Evolutionary conservation across 2,113 vertebrate species (phyloP), one percentile per base, ranked within the genome.

Genomic region (Chaenocephalus aceratus): DNA sequence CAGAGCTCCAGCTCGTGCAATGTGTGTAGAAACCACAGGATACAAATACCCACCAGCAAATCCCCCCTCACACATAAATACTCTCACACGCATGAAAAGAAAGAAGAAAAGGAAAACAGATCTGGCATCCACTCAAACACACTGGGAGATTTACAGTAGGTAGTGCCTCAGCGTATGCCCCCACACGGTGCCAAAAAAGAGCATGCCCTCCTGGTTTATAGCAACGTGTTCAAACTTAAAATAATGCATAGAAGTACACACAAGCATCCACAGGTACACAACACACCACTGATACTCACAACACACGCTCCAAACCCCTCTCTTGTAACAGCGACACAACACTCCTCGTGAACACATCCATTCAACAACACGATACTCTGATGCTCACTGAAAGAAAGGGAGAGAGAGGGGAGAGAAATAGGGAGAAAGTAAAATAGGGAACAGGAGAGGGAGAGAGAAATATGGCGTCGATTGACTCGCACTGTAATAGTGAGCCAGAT

Each of bases 401-500:
- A 68, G 72, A 61, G 63, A 68, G 75, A 5, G 44, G 70, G 10
- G 36, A 75, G 72, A 72, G 78, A 81, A 59, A 84, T 5, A 49
- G 72, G 64, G 74, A 82, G 75, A 84, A 71, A 72, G 83, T 52
- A 69, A 84, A 75, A 86, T 74, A 86, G 68, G 26, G 59, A 80
- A 7, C 30, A 16, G 41, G 86, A 51, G 71, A 57, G 36, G 36
- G 79, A 61, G 77, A 86, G 86, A 90, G 82, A 83, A 87, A 86
- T 82, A 88, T 62, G 51, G 70, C 54, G 83, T 87, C 81, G 66
- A 93, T 92, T 90, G 90, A 92, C 88, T 92, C 71, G 75, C 87
- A 77, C 79, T 91, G 88, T 93, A 92, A 91, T 90, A 91, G 90
- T 91, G 87, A 90, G 90, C 89, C 86, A 91, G 91, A 91, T 89